These are phyloP conservation scores for Myotis findleyi DNA, from an alignment of 2,797 vertebrate species.

Conservation along the genomic window DNA sequence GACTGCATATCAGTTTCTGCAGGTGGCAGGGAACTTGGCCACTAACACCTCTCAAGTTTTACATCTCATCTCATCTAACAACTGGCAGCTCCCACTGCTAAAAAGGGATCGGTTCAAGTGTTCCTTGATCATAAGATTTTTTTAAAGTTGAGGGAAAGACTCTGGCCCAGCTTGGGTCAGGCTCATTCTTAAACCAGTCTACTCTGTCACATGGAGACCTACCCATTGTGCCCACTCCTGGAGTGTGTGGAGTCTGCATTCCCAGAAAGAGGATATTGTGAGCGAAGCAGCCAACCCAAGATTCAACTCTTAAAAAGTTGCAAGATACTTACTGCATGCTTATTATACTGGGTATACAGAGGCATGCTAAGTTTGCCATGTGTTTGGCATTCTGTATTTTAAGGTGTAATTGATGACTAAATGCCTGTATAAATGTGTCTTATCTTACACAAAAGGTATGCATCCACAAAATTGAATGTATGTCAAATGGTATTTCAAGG, in stretches of 20 bases:
- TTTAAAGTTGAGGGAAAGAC: not conserved
- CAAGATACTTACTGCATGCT: not conserved
- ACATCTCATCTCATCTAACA: not conserved
- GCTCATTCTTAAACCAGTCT: not conserved
- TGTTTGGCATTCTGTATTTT: not conserved
- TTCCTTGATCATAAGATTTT: not conserved
- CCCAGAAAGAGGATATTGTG: not conserved
- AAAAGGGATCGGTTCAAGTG: not conserved
- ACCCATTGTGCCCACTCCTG: fast-evolving
- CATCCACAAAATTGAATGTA: not conserved
- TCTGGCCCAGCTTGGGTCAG: not conserved
- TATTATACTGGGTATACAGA: not conserved
- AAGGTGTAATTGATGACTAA: not conserved
- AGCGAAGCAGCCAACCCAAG: not conserved
- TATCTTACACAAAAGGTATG: not conserved
- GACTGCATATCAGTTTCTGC: not conserved
- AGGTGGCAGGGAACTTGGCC: not conserved
- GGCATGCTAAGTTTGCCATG: not conserved
- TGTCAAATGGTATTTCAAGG: not conserved
- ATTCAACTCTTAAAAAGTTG: not conserved
- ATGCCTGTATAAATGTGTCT: not conserved
- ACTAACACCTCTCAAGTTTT: not conserved
- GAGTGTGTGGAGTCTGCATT: not conserved
- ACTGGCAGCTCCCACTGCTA: not conserved
- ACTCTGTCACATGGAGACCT: no score